Conservation (phyloP, 2,888 invertebrate species). For the Aleiodes alternator region DNA sequence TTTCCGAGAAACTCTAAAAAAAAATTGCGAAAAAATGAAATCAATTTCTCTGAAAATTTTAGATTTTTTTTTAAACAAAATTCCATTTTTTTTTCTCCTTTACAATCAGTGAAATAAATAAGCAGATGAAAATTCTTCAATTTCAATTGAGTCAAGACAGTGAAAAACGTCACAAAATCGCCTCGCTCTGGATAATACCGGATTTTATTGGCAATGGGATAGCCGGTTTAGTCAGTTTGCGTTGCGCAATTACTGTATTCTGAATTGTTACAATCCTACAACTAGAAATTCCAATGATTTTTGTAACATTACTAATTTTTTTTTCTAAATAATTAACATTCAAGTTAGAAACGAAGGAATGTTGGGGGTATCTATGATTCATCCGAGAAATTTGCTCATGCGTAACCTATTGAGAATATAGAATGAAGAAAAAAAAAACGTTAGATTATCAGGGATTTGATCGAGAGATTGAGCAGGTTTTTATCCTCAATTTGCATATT, state of each 20-base stretch:
- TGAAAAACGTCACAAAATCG: constrained; percentile 52
- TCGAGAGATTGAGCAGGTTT: too few relatives aligned
- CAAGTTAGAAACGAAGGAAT: too few relatives aligned
- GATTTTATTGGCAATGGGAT: constrained; percentile 63
- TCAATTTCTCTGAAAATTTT: too few relatives aligned
- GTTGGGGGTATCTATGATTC: not conserved
- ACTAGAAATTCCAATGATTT: constrained; percentile 7
- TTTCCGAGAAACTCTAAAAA: too few relatives aligned
- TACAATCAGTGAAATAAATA: not conserved
- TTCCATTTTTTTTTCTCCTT: too few relatives aligned
- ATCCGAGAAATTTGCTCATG: too few relatives aligned
- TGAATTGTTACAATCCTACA: constrained; percentile 33
- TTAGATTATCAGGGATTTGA: too few relatives aligned
- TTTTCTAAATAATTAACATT: not conserved
- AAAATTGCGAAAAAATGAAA: too few relatives aligned
- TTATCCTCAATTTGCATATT: too few relatives aligned
- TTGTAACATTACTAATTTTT: not conserved
- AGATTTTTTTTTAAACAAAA: too few relatives aligned
- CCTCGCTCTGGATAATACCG: constrained; percentile 64
- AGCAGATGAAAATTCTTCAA: not conserved
- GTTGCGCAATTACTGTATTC: constrained; percentile 44
- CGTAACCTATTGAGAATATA: too few relatives aligned
- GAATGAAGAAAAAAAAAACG: too few relatives aligned
- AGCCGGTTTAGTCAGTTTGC: constrained; percentile 28
- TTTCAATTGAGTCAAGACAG: not conserved